Percentiles rank a stretch among this genome's conserved stretches.
Evolutionary conservation across 2,888 invertebrate genomes (phyloP).

Genomic region (Elmis aenea): DNA sequence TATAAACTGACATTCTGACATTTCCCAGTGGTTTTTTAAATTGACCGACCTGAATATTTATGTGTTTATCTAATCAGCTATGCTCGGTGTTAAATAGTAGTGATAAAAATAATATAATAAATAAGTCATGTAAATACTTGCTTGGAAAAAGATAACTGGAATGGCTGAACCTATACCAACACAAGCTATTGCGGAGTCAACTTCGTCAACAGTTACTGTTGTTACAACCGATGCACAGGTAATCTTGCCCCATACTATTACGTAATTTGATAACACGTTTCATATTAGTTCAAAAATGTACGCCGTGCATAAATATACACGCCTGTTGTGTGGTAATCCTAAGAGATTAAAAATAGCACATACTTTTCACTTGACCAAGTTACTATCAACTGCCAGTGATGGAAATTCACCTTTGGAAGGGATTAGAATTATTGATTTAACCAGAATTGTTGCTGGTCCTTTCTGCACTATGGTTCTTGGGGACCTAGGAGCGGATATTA

Average conservation of each 20-base stretch:
- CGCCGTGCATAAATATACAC: not conserved
- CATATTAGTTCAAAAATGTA: too few relatives aligned
- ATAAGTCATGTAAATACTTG: too few relatives aligned
- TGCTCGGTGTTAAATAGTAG: too few relatives aligned
- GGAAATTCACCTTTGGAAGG: constrained; percentile 59
- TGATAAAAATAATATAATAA: too few relatives aligned
- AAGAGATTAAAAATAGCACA: constrained; percentile 12
- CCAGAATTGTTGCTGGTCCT: constrained; percentile 89
- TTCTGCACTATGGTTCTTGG: constrained; percentile 91
- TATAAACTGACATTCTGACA: too few relatives aligned
- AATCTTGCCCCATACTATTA: too few relatives aligned
- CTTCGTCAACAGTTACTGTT: constrained; percentile 37
- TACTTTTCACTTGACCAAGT: too few relatives aligned
- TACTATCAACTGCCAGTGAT: constrained; percentile 9
- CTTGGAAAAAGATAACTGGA: too few relatives aligned
- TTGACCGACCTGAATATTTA: too few relatives aligned
- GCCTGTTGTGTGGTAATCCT: constrained; percentile 4
- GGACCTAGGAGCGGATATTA: constrained; percentile 88
- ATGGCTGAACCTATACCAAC: constrained; percentile 28
- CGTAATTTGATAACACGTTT: too few relatives aligned
- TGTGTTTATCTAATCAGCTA: too few relatives aligned
- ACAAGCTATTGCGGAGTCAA: constrained; percentile 16
- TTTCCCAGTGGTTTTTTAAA: too few relatives aligned
- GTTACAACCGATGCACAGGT: constrained; percentile 40
- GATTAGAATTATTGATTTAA: constrained; percentile 72